Evolutionary conservation across 2,888 invertebrate genomes (phyloP).

Genomic region (Anthrax anthrax): DNA sequence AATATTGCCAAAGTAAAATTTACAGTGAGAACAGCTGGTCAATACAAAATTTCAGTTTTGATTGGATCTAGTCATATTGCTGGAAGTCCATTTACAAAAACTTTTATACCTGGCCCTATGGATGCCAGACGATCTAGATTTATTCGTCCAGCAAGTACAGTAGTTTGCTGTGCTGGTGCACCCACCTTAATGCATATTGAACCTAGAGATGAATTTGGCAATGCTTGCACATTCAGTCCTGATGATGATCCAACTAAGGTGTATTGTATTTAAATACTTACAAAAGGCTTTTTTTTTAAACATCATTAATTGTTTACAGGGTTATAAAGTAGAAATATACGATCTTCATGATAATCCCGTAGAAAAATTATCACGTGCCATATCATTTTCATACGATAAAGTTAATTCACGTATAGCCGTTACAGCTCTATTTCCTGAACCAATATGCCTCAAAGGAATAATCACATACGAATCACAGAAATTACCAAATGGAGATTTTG

Average conservation of each 20-base stretch:
- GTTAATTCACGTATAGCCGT: slow-evolving; percentile 64
- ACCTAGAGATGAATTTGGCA: slow-evolving; percentile 84
- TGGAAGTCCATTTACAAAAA: slow-evolving; percentile 74
- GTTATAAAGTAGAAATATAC: slow-evolving; percentile 44
- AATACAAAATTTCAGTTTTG: slow-evolving; percentile 72
- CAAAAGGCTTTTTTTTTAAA: too few relatives aligned
- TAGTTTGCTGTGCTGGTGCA: slow-evolving; percentile 65
- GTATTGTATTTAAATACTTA: slow-evolving; percentile 6
- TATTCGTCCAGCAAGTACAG: slow-evolving; percentile 67
- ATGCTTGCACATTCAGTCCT: slow-evolving; percentile 53
- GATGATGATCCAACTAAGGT: slow-evolving; percentile 47
- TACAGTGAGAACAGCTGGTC: slow-evolving; percentile 80
- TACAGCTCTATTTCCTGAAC: slow-evolving; percentile 60
- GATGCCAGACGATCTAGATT: slow-evolving; percentile 74
- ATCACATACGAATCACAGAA: slow-evolving; percentile 60
- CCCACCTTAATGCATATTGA: slow-evolving; percentile 69
- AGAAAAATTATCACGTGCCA: slow-evolving; percentile 40
- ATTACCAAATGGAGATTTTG: slow-evolving; percentile 80
- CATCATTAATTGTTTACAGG: slow-evolving; percentile 35
- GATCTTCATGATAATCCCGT: slow-evolving; percentile 45
- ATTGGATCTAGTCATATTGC: slow-evolving; percentile 68
- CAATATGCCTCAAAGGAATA: slow-evolving; percentile 69
- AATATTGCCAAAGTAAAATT: slow-evolving; percentile 83
- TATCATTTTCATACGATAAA: slow-evolving; percentile 58
- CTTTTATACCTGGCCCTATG: slow-evolving; percentile 69